Base-by-base conservation (phyloP, 2,888 invertebrate genomes). In the Drosophila yooni region DNA sequence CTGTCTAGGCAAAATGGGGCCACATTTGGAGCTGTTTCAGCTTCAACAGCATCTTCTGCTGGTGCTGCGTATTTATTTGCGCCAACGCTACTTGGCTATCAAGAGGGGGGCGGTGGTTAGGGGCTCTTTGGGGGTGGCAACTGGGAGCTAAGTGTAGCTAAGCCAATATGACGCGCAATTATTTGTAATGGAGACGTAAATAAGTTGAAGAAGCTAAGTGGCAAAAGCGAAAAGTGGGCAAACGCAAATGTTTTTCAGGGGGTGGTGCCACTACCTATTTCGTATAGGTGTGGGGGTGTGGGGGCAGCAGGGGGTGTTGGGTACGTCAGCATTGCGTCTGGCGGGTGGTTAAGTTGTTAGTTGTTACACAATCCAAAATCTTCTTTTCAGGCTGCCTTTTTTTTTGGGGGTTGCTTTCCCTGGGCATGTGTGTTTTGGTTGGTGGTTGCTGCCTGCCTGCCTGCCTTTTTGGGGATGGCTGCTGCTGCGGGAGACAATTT, bases 131-230 rank as follows among this genome's bases (percentile, higher is more conserved):
- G 43, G 40, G 67, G 57, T 57, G 65, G 54, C 56, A 81, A 61
- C 65, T 61, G 79, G 57, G 56, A 61, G 73, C 66, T 70, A 74
- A 76, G 75, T 67, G 76, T 75, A 70, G 88, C 88, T 80, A 89
- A 91, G 91, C 92, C 91, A 92, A 92, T 92, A 92, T 91, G 90
- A 90, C 82, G 89, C 89, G 92, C 91, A 92, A 92, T 92, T 92
- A 92, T 92, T 92, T 92, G 92, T 92, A 91, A 92, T 91, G 88
- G 89, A 92, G 92, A 91, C 89, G 87, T 89, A 86, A 88, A 84
- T 89, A 87, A 90, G 90, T 90, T 89, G 81, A 90, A 87, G 89
- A 76, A 84, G 81, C 83, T 89, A 90, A 90, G 90, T 89, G 89
- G 90, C 90, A 89, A 79, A 81, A 74, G 40, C 68, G 85, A 74